These are phyloP conservation scores for Trichonephila clavipes DNA, from an alignment of 1,140 invertebrate genomes.

Conservation along the genomic window DNA sequence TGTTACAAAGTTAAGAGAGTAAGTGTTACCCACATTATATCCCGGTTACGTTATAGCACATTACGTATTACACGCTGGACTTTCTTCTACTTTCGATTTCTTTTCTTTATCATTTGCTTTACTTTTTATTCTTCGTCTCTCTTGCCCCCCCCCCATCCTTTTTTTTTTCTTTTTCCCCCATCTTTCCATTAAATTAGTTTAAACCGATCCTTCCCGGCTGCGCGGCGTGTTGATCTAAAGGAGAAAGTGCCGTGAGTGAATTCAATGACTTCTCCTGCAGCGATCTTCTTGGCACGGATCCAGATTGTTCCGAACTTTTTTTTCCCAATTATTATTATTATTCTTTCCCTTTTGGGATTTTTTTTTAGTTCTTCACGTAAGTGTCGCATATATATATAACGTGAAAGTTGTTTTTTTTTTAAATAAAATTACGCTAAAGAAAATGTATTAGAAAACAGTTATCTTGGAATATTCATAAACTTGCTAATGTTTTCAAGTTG, in stretches of 20 bases:
- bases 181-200: slow-evolving; percentile 52
- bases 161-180: neutral
- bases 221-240: slow-evolving; percentile 46
- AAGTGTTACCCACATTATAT: neutral
- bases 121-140: neutral
- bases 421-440: neutral
- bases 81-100: neutral
- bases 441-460: slow-evolving; percentile 1
- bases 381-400: neutral
- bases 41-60: neutral
- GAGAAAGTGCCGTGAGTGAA: slow-evolving; percentile 24
- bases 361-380: neutral
- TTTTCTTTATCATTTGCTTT: neutral
- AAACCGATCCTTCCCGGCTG: slow-evolving; percentile 37
- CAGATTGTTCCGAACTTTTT: slow-evolving; percentile 8
- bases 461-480: neutral
- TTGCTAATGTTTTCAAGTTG: neutral
- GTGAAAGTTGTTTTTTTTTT: neutral
- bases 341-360: neutral
- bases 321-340: neutral
- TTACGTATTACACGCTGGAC: neutral
- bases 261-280: slow-evolving; percentile 46
- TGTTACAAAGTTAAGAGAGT: neutral
- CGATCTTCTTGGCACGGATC: slow-evolving; percentile 49
- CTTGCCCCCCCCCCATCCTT: neutral